phyloP scores from a whole-genome alignment of 2,888 invertebrate genomes.

The Lepetodrilus schrolli region DNA sequence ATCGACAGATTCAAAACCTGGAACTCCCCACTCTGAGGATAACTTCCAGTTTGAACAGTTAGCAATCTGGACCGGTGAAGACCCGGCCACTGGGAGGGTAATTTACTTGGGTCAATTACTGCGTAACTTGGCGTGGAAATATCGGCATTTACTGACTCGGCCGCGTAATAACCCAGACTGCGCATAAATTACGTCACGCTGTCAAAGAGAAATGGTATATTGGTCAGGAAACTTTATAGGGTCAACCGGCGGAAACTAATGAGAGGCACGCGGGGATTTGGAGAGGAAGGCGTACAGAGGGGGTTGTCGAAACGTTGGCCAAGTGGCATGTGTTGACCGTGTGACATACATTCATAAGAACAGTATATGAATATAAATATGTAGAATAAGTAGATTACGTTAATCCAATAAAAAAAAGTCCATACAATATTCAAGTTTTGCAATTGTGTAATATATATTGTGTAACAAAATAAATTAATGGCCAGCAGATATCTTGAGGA shows the following conservation, averaged over 20 bases:
- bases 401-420: too few species aligned
- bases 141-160: neutral
- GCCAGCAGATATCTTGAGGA: too few species aligned
- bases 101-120: constrained; percentile 14
- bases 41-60: neutral
- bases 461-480: too few species aligned
- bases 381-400: too few species aligned
- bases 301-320: neutral
- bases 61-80: neutral
- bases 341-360: too few species aligned
- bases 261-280: neutral
- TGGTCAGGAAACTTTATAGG: neutral
- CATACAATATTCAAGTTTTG: too few species aligned
- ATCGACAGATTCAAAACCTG: too few species aligned
- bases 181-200: constrained; percentile 9
- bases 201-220: constrained; percentile 1
- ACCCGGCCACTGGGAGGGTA: neutral
- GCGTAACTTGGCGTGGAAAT: constrained; percentile 12
- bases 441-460: too few species aligned
- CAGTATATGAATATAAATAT: too few species aligned
- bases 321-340: too few species aligned
- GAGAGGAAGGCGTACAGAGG: neutral
- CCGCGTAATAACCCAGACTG: neutral
- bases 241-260: neutral
- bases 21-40: too few species aligned